These are phyloP conservation scores for Hypotaenidia philippensis DNA, from an alignment of 2,797 vertebrate genomes.

Conservation along the genomic window DNA sequence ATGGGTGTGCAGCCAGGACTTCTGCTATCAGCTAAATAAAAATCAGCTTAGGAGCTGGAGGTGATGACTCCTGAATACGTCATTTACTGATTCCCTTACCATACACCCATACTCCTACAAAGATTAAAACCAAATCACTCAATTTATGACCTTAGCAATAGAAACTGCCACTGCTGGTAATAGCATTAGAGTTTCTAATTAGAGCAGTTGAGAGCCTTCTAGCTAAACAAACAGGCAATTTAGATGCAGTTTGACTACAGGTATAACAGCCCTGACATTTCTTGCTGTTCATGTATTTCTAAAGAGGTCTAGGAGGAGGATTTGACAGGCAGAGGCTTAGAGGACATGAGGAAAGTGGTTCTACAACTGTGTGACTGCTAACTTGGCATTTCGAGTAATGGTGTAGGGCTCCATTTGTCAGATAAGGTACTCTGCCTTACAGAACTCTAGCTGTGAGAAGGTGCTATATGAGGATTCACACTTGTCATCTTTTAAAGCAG, in stretches of 20 bases:
- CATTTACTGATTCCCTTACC: not conserved
- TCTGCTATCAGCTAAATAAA: conserved; percentile 1
- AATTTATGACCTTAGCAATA: not conserved
- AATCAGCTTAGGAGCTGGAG: not conserved
- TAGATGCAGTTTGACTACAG: not conserved
- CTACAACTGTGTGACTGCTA: not conserved
- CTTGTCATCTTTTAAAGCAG: not conserved
- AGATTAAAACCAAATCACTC: not conserved
- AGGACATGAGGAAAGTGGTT: not conserved
- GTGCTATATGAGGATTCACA: not conserved
- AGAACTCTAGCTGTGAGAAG: not conserved
- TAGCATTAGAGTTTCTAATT: not conserved
- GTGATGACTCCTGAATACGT: not conserved
- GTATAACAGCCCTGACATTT: not conserved
- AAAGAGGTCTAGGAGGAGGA: not conserved
- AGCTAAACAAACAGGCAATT: not conserved
- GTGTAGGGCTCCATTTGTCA: not conserved
- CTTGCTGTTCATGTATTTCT: not conserved
- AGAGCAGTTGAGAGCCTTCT: not conserved
- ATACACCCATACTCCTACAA: not conserved
- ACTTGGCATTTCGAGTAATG: not conserved
- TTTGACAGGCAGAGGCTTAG: not conserved
- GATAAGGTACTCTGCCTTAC: not conserved
- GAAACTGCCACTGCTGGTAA: not conserved
- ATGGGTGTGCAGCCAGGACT: conserved; percentile 11